Conservation (phyloP, 2,797 vertebrate species). For the Sebastes miniatus region DNA sequence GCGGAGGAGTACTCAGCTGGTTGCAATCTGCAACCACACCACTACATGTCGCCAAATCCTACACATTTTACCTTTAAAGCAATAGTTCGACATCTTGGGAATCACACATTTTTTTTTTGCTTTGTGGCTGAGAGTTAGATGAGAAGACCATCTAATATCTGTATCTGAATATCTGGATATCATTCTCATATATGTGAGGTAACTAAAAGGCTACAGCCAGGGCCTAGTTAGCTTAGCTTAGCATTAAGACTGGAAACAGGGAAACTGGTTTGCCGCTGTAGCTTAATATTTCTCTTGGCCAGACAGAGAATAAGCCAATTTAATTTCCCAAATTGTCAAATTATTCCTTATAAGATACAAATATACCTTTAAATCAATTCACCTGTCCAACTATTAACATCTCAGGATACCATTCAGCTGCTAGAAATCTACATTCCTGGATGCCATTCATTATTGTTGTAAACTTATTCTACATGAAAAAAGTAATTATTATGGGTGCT, state of each 20-base stretch:
- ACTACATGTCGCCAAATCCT: too few species aligned
- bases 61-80: too few species aligned
- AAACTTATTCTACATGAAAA: slow-evolving; percentile 24
- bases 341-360: neutral
- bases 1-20: too few species aligned
- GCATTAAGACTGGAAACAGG: neutral
- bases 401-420: neutral
- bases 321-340: neutral
- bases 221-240: neutral
- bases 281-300: neutral
- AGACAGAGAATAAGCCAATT: neutral
- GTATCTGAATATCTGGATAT: neutral
- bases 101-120: neutral
- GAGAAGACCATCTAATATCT: neutral
- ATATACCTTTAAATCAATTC: neutral
- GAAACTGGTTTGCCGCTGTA: too few species aligned
- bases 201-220: neutral
- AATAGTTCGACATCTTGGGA: neutral
- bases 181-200: neutral
- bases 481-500: neutral
- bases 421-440: neutral
- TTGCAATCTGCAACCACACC: too few species aligned
- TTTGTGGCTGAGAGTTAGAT: neutral
- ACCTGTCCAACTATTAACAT: neutral
- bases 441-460: slow-evolving; percentile 41